A percentile compares a stretch with the other conserved stretches of the same genome.
Evolutionary conservation across 1,140 invertebrate species (phyloP).

Genomic region (Trissolcus basalis): DNA sequence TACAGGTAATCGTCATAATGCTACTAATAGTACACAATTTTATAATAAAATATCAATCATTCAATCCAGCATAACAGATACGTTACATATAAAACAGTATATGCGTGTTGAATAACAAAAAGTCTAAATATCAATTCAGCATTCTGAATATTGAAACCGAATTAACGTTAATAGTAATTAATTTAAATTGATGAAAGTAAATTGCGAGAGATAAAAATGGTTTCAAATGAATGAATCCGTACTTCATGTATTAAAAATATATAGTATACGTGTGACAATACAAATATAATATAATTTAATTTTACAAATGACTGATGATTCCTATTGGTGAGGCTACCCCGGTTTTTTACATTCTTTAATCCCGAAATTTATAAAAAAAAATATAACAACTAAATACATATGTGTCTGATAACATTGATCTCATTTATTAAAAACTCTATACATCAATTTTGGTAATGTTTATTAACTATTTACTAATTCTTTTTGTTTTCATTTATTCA

Average conservation of each 20-base stretch:
- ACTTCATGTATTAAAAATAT: slow-evolving; percentile 30
- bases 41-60: slow-evolving; percentile 36
- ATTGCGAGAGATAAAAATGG: slow-evolving; percentile 14
- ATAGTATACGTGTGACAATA: slow-evolving; percentile 53
- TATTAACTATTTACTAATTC: neutral
- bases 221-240: slow-evolving; percentile 18
- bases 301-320: slow-evolving; percentile 39
- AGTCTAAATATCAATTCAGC: slow-evolving; percentile 46
- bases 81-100: slow-evolving; percentile 33
- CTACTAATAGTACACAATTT: slow-evolving; percentile 43
- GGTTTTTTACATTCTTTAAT: slow-evolving; percentile 3
- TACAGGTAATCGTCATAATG: slow-evolving; percentile 31
- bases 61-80: slow-evolving; percentile 20
- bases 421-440: slow-evolving; percentile 24
- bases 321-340: slow-evolving; percentile 46
- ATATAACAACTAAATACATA: no score
- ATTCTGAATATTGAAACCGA: slow-evolving; percentile 50
- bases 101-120: slow-evolving; percentile 35
- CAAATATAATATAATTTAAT: slow-evolving; percentile 33
- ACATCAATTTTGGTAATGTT: neutral
- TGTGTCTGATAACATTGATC: slow-evolving; percentile 7
- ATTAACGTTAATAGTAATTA: slow-evolving; percentile 47
- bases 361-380: no score
- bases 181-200: slow-evolving; percentile 55
- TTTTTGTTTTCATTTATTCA: neutral